Conservation (phyloP, 2,113 vertebrate species). For the Salvelinus alpinus region DNA sequence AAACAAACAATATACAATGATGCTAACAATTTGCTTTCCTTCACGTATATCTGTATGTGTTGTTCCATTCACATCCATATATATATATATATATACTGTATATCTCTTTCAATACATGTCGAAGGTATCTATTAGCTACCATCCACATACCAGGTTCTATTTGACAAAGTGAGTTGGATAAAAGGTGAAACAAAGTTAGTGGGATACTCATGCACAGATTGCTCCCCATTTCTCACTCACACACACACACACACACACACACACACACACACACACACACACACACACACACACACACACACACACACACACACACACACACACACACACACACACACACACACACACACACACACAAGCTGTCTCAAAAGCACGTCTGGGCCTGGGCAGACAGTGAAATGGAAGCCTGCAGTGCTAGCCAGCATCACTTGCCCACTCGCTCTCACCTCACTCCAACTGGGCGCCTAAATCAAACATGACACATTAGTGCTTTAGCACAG, state of each 20-base stretch:
- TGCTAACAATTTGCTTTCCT: too few species aligned
- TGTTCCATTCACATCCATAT: too few species aligned
- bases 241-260: slow-evolving; percentile 9
- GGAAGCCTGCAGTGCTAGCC: not conserved
- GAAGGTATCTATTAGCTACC: too few species aligned
- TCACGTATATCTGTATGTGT: too few species aligned
- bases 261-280: slow-evolving; percentile 3
- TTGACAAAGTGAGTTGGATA: too few species aligned
- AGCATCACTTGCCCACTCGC: slow-evolving; percentile 12
- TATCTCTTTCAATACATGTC: too few species aligned
- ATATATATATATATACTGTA: too few species aligned
- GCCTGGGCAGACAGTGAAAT: not conserved
- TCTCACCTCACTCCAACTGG: slow-evolving; percentile 21
- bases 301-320: not conserved
- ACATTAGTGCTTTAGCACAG: slow-evolving; percentile 24
- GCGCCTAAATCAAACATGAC: slow-evolving; percentile 16
- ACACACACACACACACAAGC: slow-evolving; percentile 17
- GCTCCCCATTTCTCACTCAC: slow-evolving; percentile 26
- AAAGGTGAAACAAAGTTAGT: slow-evolving; percentile 2
- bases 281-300: not conserved
- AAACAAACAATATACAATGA: too few species aligned
- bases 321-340: slow-evolving; percentile 14
- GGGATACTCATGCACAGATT: slow-evolving; percentile 55
- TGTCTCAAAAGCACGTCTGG: slow-evolving; percentile 8
- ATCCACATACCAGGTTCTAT: too few species aligned